Conservation (phyloP, 2,888 invertebrate genomes). For the Stenchaetothrips biformis region DNA sequence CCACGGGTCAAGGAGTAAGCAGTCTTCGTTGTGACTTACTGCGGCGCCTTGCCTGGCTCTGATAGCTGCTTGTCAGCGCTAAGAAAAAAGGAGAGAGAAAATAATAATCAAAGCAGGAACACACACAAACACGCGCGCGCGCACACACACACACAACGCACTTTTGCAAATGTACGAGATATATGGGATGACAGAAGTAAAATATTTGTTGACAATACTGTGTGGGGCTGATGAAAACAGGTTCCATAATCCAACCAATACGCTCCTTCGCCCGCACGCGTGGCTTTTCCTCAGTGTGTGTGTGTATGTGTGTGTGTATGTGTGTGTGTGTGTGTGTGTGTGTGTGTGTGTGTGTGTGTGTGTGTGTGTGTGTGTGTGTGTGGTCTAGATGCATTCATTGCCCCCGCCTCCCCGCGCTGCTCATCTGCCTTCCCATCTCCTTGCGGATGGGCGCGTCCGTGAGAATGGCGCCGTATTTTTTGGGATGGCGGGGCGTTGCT, state of each 20-base stretch:
- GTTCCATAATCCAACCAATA: too few species aligned
- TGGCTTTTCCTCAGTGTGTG: neutral
- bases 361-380: neutral
- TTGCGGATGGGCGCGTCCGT: neutral
- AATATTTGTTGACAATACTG: neutral
- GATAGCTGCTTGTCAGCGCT: too few species aligned
- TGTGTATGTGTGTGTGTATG: neutral
- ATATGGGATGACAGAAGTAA: too few species aligned
- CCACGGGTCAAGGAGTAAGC: too few species aligned
- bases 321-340: too few species aligned
- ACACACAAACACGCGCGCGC: too few species aligned
- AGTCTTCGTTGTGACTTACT: too few species aligned
- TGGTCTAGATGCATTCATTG: slow-evolving; percentile 15
- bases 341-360: neutral
- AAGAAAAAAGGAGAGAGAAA: too few species aligned
- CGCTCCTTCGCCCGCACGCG: neutral
- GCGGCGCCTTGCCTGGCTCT: too few species aligned
- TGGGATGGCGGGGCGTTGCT: neutral
- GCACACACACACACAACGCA: too few species aligned
- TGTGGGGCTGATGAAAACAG: neutral
- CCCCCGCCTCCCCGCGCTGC: neutral
- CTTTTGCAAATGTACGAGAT: too few species aligned
- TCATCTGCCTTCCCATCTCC: neutral
- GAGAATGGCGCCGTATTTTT: slow-evolving; percentile 23
- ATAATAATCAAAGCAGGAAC: too few species aligned